Evolutionary conservation across 2,797 vertebrate genomes (phyloP).

Genomic region (Pangasius sanitwongsei): DNA sequence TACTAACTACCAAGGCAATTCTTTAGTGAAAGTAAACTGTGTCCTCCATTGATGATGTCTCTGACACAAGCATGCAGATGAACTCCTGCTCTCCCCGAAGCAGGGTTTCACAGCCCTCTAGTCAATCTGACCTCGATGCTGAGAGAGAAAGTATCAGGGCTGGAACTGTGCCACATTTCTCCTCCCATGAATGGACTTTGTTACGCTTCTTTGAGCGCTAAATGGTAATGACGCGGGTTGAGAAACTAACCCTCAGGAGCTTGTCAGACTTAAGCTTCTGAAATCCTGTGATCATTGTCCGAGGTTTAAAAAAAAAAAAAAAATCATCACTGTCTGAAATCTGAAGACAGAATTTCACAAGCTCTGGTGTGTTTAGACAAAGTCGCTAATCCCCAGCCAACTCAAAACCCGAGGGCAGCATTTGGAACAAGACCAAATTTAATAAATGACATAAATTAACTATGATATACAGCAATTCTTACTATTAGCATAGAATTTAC

Average conservation of each 20-base stretch:
- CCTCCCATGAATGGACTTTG: conserved; percentile 8
- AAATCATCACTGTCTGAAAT: conserved; percentile 59
- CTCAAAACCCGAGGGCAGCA: neutral
- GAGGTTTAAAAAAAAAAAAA: neutral
- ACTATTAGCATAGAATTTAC: neutral
- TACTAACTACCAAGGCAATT: neutral
- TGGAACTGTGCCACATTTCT: neutral
- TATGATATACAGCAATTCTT: neutral
- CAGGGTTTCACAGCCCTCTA: neutral
- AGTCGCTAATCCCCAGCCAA: neutral
- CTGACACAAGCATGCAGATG: neutral
- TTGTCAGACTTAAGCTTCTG: conserved; percentile 45
- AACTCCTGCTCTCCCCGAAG: neutral
- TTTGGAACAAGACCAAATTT: neutral
- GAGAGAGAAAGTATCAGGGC: neutral
- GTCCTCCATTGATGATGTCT: neutral
- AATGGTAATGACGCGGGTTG: conserved; percentile 53
- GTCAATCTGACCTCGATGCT: neutral
- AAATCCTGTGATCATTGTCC: conserved; percentile 49
- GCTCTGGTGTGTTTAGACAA: neutral
- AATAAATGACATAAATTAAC: neutral
- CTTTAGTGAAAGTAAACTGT: neutral
- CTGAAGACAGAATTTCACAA: conserved; percentile 54
- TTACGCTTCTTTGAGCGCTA: conserved; percentile 36
- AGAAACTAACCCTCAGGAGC: conserved; percentile 58